Evolutionary conservation across 92 coral and sea anemone species (phyloP).

Genomic region (Muricea muricata): DNA sequence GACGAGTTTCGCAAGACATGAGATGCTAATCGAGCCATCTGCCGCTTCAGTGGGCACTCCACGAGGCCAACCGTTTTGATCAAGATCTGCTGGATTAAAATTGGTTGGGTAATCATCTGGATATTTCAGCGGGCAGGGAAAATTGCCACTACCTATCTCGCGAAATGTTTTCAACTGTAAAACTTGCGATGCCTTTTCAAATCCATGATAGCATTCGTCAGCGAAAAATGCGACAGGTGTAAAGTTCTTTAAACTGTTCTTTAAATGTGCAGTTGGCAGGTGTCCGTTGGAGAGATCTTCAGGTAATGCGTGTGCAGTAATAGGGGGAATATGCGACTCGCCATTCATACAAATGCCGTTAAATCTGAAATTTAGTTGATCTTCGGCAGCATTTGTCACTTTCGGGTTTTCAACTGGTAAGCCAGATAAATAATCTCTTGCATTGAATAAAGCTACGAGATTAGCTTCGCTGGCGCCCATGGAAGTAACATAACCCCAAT

Average conservation of each 20-base stretch:
- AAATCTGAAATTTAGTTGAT: background rate
- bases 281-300: background rate
- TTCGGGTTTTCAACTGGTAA: background rate
- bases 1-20: background rate
- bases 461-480: slow-evolving; percentile 1
- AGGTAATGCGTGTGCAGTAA: background rate
- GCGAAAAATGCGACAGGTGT: slow-evolving; percentile 8
- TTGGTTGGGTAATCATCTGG: slow-evolving; percentile 17
- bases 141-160: slow-evolving; percentile 16
- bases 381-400: background rate
- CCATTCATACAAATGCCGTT: background rate
- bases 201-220: background rate
- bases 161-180: slow-evolving; percentile 5
- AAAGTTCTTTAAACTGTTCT: background rate
- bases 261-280: no score
- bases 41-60: background rate
- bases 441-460: background rate
- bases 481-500: background rate
- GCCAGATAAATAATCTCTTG: slow-evolving; percentile 16
- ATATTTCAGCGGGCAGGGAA: slow-evolving; percentile 17
- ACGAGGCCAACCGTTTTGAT: slow-evolving; percentile 4
- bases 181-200: background rate
- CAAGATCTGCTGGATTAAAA: background rate
- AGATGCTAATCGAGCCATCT: background rate
- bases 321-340: no score